Evolutionary conservation across 2,888 invertebrate genomes (phyloP), one percentile per base, ranked within the genome.

Genomic region (Drosophila pseudotakahashii): DNA sequence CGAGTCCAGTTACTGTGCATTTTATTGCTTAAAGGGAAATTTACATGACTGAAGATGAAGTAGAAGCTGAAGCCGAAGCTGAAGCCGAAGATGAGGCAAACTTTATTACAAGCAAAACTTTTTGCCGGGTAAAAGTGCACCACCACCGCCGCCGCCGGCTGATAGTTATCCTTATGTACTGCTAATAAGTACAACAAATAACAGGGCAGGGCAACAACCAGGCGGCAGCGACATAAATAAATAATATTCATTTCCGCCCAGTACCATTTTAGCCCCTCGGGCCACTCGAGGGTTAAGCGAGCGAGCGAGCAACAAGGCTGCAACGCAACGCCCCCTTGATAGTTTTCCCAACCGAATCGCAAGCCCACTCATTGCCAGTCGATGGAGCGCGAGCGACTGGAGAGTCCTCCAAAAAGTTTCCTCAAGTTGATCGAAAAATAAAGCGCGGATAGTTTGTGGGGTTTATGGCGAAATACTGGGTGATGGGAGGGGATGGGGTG

Each of bases 371-470:
- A 82, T 75, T 76, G 73, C 77, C 64, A 79, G 73, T 69, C 84
- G 72, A 63, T 81, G 81, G 73, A 86, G 87, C 81, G 84, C 72
- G 74, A 76, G 68, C 76, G 70, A 68, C 75, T 44, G 66, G 75
- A 80, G 83, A 39, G 73, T 69, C 73, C 69, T 82, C 82, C 77
- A 78, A 81, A 81, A 80, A 81, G 82, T 86, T 82, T 76, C 66
- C 68, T 84, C 66, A 70, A 80, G 79, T 76, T 85, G 80, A 77
- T 70, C 69, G 70, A 59, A 69, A 70, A 69, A 69, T 69, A 70
- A 69, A 69, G 58, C 45, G 57, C 11, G 30, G 23, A 16, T 45
- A 30, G 51, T 23, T 23, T 26, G 30, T 30, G 30, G 30, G 30
- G 26, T 0, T 6, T 26, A 30, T 30, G 7, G 30, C 53, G 30